Base-by-base conservation (phyloP, 2,888 invertebrate genomes). In the Holacanthella duospinosa region DNA sequence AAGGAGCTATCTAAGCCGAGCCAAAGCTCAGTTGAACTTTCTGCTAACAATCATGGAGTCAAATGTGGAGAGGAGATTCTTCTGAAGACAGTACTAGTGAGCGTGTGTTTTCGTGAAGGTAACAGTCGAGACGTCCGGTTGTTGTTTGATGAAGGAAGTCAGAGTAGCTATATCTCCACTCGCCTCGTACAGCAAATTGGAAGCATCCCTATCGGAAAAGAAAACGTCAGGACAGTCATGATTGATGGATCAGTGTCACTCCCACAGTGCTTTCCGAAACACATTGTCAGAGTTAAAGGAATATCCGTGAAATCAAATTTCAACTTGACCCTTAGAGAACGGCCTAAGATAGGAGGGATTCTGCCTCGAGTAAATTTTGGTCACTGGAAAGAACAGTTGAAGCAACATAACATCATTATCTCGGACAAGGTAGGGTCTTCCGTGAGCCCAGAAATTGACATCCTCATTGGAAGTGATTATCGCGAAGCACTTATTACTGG, bases 361-460 rank as follows among this genome's bases (percentile, higher is more conserved):
- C 16, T 55, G 4, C 56, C 56, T 25, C 6, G 9, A 12, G 6
- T 55, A 3, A 24, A 24, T 9, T 19, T 26, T 6, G 54, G 26
- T 43, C n/a, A 43, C 28, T 25, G 59, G 55, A 25, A 29, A 9
- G 43, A 19, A 21, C 29, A 27, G 24, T 2, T 56, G 21, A 16
- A 56, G 12, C 1, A 55, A 27, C 28, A 64, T 25, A 25, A 57
- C 19, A 63, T 54, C 19, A 24, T 27, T 2, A 4, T 60, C n/a
- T n/a, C n/a, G n/a, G n/a, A n/a, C n/a, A n/a, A n/a, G n/a, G n/a
- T n/a, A n/a, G n/a, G n/a, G n/a, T n/a, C n/a, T n/a, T n/a, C n/a
- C n/a, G n/a, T n/a, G n/a, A n/a, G n/a, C n/a, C n/a, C n/a, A n/a
- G 58, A 58, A 21, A 59, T 59, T n/a, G 29, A 43, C 19, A 29